These are phyloP conservation scores for Pocillopora grandis DNA, from an alignment of 92 coral and sea anemone species.

Conservation along the genomic window DNA sequence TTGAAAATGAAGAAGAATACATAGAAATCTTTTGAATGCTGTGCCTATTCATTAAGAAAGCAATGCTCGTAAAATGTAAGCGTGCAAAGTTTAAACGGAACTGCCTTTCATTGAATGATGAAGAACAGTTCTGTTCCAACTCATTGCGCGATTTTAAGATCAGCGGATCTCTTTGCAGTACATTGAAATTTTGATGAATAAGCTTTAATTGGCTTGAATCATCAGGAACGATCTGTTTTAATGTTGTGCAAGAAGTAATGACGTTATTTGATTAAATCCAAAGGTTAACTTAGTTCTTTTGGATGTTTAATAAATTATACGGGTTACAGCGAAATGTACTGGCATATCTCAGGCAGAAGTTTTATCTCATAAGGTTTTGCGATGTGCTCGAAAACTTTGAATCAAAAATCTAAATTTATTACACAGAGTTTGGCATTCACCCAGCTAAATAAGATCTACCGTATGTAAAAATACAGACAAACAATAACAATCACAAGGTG, in stretches of 20 bases:
- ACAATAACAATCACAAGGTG: background rate
- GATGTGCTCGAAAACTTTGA: background rate
- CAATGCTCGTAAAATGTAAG: background rate
- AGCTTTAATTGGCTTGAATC: background rate
- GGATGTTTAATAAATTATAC: too few species aligned
- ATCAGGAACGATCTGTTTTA: background rate
- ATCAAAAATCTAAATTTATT: background rate
- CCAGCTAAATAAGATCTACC: slow-evolving; percentile 3
- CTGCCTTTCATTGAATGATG: slow-evolving; percentile 33
- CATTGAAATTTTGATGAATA: background rate
- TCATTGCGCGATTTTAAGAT: background rate
- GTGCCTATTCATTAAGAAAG: background rate
- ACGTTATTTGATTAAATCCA: background rate
- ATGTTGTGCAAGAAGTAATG: background rate
- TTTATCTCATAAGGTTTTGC: background rate
- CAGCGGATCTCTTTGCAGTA: background rate
- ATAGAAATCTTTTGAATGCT: background rate
- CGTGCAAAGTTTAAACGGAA: background rate
- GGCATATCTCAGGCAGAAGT: background rate
- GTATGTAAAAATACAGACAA: background rate
- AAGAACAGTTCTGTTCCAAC: slow-evolving; percentile 10
- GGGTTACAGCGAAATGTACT: too few species aligned
- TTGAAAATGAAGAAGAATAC: background rate
- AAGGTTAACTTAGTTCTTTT: background rate
- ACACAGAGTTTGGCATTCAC: slow-evolving; percentile 18